Evolutionary conservation across 2,888 invertebrate genomes (phyloP).

Genomic region (Panorpa germanica): DNA sequence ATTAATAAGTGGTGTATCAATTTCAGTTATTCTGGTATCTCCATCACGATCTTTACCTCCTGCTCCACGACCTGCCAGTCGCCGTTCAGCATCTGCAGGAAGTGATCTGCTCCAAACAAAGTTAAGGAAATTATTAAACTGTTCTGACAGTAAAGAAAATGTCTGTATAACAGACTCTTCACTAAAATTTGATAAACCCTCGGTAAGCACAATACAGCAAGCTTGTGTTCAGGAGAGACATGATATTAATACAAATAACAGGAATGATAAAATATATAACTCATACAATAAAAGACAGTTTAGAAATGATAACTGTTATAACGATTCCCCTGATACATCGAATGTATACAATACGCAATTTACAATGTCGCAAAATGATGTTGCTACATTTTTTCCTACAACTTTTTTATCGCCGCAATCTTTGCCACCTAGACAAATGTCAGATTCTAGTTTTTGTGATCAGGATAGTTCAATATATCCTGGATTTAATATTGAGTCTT

Average conservation of each 20-base stretch:
- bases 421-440: conserved; percentile 16
- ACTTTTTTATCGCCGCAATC: conserved; percentile 22
- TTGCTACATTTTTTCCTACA: conserved; percentile 18
- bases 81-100: conserved; percentile 23
- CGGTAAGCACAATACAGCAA: no score
- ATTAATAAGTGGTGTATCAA: not conserved
- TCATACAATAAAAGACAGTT: no score
- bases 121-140: conserved; percentile 53
- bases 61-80: conserved; percentile 29
- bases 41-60: conserved; percentile 27
- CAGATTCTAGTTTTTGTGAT: no score
- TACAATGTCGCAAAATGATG: conserved; percentile 14
- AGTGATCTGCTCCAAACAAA: conserved; percentile 58
- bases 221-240: no score
- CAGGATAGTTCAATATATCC: no score
- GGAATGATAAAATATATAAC: no score
- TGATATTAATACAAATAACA: no score
- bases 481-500: no score
- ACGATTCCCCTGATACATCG: no score
- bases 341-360: no score
- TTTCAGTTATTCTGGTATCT: conserved; percentile 17
- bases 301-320: no score
- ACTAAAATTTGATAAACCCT: no score
- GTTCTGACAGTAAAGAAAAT: conserved; percentile 52
- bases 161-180: conserved; percentile 30